Conservation (phyloP, 2,113 vertebrate genomes). For the Henicopernis longicauda region DNA sequence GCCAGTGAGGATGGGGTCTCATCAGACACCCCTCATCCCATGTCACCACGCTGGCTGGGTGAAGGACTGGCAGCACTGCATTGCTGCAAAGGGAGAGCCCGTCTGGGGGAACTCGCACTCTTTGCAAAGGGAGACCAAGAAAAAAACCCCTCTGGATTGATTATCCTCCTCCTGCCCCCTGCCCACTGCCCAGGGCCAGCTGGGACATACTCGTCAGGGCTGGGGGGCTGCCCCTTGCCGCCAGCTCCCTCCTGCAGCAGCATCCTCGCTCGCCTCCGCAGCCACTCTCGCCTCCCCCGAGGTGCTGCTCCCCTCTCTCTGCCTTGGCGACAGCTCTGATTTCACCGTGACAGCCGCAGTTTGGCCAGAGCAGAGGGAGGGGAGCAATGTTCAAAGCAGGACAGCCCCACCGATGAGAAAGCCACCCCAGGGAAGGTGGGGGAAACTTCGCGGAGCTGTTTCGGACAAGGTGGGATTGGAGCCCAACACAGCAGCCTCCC, state of each 20-base stretch:
- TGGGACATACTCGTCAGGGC: accelerated
- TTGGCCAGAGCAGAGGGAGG: neutral
- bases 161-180: neutral
- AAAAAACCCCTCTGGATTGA: neutral
- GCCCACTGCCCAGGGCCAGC: neutral
- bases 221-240: accelerated
- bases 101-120: neutral
- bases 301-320: neutral
- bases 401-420: neutral
- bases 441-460: neutral
- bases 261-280: accelerated
- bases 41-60: neutral
- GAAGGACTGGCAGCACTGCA: neutral
- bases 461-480: neutral
- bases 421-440: neutral
- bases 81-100: neutral
- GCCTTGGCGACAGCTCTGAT: neutral
- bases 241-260: neutral
- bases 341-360: neutral
- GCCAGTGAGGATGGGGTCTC: neutral
- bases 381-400: neutral
- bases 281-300: neutral
- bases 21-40: neutral
- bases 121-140: neutral
- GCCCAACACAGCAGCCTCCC: neutral